Conservation (phyloP, 2,888 invertebrate species). For the Dorcus parallelipipedus region DNA sequence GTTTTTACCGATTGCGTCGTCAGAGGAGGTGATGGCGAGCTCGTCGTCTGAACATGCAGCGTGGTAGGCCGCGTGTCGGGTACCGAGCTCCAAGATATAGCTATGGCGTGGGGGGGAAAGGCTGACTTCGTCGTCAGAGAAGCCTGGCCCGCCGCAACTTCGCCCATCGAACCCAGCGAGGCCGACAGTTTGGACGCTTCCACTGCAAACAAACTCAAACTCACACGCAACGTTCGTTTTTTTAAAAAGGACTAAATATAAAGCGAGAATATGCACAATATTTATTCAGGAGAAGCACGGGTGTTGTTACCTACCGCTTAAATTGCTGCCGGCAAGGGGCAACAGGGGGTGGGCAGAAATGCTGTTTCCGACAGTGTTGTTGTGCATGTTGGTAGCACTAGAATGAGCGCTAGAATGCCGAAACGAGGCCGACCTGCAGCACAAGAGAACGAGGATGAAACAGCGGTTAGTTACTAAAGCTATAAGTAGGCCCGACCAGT, state of each 20-base stretch:
- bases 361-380: slow-evolving; percentile 76
- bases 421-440: slow-evolving; percentile 92
- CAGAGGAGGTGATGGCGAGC: slow-evolving; percentile 46
- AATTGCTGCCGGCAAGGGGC: slow-evolving; percentile 70
- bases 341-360: slow-evolving; percentile 92
- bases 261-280: neutral
- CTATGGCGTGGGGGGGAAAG: slow-evolving; percentile 60
- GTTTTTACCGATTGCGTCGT: slow-evolving; percentile 44
- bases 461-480: slow-evolving; percentile 29
- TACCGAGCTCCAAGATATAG: slow-evolving; percentile 59
- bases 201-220: slow-evolving; percentile 34
- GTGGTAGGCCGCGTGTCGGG: slow-evolving; percentile 52
- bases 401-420: slow-evolving; percentile 73
- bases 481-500: slow-evolving; percentile 20
- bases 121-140: slow-evolving; percentile 86
- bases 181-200: slow-evolving; percentile 55
- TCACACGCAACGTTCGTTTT: neutral
- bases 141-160: slow-evolving; percentile 56
- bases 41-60: slow-evolving; percentile 49
- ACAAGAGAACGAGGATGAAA: slow-evolving; percentile 50
- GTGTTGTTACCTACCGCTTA: slow-evolving; percentile 51
- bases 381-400: slow-evolving; percentile 65
- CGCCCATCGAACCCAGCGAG: slow-evolving; percentile 59
- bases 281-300: neutral
- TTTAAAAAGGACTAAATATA: neutral